A percentile compares a stretch with the other conserved stretches of the same genome.
phyloP scores from a whole-genome alignment of 2,888 invertebrate genomes.

The Tridacna gigas region DNA sequence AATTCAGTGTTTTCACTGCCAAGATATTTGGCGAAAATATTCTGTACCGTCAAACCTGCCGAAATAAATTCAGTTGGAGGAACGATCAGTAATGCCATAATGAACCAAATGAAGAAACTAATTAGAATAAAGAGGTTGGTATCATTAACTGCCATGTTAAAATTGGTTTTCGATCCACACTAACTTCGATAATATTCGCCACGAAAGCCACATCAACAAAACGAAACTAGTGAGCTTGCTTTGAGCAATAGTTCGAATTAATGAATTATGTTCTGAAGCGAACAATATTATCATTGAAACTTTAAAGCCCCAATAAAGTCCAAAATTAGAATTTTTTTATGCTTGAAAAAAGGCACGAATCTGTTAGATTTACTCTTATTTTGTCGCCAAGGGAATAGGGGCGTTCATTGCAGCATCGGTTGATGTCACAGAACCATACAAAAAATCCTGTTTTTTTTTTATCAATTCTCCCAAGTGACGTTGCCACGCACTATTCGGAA shows the following conservation, averaged over 20 bases:
- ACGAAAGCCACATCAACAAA: constrained; percentile 4
- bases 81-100: constrained; percentile 91
- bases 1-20: constrained; percentile 93
- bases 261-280: neutral
- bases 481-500: no score
- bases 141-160: constrained; percentile 5
- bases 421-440: no score
- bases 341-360: no score
- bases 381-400: no score
- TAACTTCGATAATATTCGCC: no score
- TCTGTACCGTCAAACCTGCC: constrained; percentile 93
- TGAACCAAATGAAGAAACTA: constrained; percentile 86
- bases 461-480: no score
- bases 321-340: no score
- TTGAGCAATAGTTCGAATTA: neutral
- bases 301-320: no score
- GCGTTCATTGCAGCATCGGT: no score
- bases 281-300: neutral
- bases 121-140: constrained; percentile 53
- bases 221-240: neutral
- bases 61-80: constrained; percentile 94
- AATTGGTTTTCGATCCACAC: no score
- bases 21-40: constrained; percentile 89
- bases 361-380: no score
- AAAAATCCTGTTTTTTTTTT: no score